Percentiles rank a stretch among this genome's conserved stretches.
Evolutionary conservation across 2,113 vertebrate genomes (phyloP).

Genomic region (Cottus gobio): DNA sequence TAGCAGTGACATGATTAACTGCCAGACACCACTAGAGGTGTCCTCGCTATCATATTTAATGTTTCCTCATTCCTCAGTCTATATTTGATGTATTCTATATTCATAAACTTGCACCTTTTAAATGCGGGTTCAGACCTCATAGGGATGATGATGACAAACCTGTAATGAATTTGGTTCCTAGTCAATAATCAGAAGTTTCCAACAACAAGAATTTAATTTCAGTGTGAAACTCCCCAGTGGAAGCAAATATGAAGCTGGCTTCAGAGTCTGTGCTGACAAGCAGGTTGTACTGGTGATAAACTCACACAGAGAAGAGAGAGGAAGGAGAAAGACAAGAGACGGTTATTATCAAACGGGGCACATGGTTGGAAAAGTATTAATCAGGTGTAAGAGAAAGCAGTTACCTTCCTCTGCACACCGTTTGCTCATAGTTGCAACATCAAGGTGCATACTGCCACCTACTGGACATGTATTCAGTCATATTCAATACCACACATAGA

Average conservation of each 20-base stretch:
- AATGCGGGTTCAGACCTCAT: background rate
- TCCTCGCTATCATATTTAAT: background rate
- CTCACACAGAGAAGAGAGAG: background rate
- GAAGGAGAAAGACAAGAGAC: background rate
- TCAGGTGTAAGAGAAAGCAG: constrained; percentile 33
- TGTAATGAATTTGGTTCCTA: background rate
- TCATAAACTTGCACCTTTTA: background rate
- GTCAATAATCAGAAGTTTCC: constrained; percentile 1
- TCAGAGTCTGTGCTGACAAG: constrained; percentile 1
- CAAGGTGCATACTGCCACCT: constrained; percentile 55
- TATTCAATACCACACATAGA: background rate
- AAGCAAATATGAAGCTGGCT: constrained; percentile 5
- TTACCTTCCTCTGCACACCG: background rate
- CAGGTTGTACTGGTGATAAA: background rate
- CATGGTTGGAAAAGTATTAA: background rate
- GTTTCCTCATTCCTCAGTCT: background rate
- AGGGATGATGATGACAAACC: background rate
- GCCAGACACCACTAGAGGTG: background rate
- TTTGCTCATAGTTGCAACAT: background rate
- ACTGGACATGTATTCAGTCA: background rate
- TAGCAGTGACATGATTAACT: background rate
- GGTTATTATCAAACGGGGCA: background rate
- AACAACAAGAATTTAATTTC: constrained; percentile 22
- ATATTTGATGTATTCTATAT: background rate
- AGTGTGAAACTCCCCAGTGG: background rate